phyloP scores from a whole-genome alignment of 1,140 invertebrate genomes.

The Euglossa dilemma region DNA sequence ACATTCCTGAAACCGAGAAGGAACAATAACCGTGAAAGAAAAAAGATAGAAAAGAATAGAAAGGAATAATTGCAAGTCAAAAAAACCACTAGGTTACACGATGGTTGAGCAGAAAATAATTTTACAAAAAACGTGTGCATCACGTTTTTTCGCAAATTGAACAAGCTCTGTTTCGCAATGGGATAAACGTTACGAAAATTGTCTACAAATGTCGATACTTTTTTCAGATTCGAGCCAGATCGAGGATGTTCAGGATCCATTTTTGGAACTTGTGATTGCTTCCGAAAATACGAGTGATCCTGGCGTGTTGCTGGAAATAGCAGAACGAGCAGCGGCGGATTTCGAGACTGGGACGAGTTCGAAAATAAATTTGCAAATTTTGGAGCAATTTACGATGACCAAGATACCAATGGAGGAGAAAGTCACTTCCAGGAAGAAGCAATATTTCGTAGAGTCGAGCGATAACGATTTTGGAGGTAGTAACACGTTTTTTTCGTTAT shows the following conservation, averaged over 20 bases:
- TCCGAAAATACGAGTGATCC: conserved; percentile 77
- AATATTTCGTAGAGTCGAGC: conserved; percentile 83
- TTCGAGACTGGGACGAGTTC: conserved; percentile 58
- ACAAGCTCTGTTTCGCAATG: neutral
- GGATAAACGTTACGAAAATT: neutral
- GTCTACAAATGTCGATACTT: neutral
- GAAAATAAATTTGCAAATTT: conserved; percentile 72
- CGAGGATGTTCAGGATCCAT: conserved; percentile 71
- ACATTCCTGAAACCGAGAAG: too few relatives aligned
- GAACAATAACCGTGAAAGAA: too few relatives aligned
- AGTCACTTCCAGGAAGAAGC: conserved; percentile 61
- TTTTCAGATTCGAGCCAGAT: conserved; percentile 21
- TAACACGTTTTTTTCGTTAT: too few relatives aligned
- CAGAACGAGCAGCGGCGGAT: conserved; percentile 66
- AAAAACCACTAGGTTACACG: neutral
- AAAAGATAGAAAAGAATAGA: too few relatives aligned
- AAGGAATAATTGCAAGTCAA: neutral
- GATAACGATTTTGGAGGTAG: conserved; percentile 85
- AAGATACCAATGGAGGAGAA: conserved; percentile 59
- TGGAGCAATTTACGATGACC: conserved; percentile 71
- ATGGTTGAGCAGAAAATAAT: neutral
- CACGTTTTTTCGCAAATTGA: neutral
- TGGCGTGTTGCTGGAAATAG: conserved; percentile 75
- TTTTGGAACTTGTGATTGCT: conserved; percentile 79
- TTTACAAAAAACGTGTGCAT: too few relatives aligned